Evolutionary conservation across 2,113 vertebrate species (phyloP), one percentile per base, ranked within the genome.

Genomic region (Mohoua ochrocephala): DNA sequence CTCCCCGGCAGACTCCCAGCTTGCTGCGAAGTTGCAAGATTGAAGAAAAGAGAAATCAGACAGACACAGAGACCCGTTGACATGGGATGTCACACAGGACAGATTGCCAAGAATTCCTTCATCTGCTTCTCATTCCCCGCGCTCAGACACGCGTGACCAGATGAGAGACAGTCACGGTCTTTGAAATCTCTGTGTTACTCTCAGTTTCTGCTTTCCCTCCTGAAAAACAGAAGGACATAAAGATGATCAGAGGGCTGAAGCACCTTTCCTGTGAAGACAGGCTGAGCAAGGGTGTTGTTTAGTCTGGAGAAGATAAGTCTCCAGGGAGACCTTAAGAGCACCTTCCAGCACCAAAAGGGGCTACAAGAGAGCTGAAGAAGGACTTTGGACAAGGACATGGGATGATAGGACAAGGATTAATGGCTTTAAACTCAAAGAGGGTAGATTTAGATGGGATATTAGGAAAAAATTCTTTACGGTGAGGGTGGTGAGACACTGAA

Each of bases 41-140:
- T 17, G 52, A 95, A 71, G 78, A 91, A 87, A 87, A 92, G 68
- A 81, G 49, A 67, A 94, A 94, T 39, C 70, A 90, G 92, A 78
- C 74, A 84, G 64, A 78, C 77, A 80, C 23, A 60, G 74, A 68
- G 53, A 73, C 52, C 44, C 42, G 33, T 35, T 93, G 87, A 73
- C 0, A 1, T 30, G 39, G 64, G 39, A 77, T 67, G 52, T 68
- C 54, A 63, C 47, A 26, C 41, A 73, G 69, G 63, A 83, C 59
- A 81, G 56, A 65, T 49, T 94, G 92, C 69, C 88, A 95, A 84
- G 91, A 89, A 84, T 71, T 84, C 69, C 91, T 71, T 67, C 3
- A 5, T 67, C 70, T 94, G 76, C 56, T 67, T 65, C 90, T 67
- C 50, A n/a, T 81, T 90, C 52, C 35, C 28, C 57, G 26, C 1